Evolutionary conservation across 1,140 invertebrate species (phyloP).

Genomic region (Nautilus pompilius): DNA sequence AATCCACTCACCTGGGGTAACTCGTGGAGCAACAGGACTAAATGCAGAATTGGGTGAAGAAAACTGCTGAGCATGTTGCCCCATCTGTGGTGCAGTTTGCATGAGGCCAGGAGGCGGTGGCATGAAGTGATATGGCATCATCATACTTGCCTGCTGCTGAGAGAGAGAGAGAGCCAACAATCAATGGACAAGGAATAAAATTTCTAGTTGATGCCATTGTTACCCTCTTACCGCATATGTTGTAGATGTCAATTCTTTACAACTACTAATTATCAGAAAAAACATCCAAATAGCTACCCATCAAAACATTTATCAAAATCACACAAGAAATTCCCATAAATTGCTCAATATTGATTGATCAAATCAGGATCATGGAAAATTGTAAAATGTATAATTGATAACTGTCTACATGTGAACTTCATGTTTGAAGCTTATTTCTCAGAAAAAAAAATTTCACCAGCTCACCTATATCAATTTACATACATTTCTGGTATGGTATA

Average conservation of each 20-base stretch:
- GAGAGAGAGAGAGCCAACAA: not conserved
- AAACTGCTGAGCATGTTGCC: conserved; percentile 15
- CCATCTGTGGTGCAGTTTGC: not conserved
- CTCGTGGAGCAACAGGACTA: conserved; percentile 26
- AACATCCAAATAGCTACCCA: not conserved
- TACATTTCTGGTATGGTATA: too few species aligned
- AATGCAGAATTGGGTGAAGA: conserved; percentile 42
- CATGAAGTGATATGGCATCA: not conserved
- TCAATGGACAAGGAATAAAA: not conserved
- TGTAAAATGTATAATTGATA: too few species aligned
- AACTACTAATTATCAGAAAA: not conserved
- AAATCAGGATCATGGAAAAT: too few species aligned
- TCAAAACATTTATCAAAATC: not conserved
- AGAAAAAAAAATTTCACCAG: too few species aligned
- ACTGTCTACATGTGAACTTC: too few species aligned
- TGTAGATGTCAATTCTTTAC: not conserved
- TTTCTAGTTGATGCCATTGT: not conserved
- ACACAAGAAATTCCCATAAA: not conserved
- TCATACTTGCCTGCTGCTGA: not conserved
- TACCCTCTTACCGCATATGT: not conserved
- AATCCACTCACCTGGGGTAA: not conserved
- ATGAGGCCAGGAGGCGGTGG: conserved; percentile 6
- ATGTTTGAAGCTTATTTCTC: too few species aligned
- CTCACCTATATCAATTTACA: too few species aligned
- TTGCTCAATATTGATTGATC: not conserved